phyloP scores from a whole-genome alignment of 2,797 vertebrate genomes.

The Xerus rutilus region DNA sequence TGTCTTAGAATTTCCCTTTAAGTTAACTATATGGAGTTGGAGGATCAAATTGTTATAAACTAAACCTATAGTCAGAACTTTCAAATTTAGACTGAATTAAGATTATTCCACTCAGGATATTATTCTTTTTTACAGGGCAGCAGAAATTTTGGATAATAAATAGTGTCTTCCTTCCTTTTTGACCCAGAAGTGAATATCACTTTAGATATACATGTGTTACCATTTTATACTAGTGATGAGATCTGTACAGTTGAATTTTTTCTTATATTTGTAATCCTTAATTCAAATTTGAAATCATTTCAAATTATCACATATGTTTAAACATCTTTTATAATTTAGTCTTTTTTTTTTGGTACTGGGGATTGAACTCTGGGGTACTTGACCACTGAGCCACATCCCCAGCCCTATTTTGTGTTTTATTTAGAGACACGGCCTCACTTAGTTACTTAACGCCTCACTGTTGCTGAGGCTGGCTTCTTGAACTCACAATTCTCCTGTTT shows the following conservation, averaged over 20 bases:
- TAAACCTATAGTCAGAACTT: neutral
- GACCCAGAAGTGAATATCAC: neutral
- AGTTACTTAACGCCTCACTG: too few relatives aligned
- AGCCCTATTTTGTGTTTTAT: too few relatives aligned
- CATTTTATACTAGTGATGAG: neutral
- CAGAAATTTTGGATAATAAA: neutral
- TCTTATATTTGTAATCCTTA: slow-evolving; percentile 1
- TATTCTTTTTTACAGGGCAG: neutral
- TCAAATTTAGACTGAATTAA: slow-evolving; percentile 12
- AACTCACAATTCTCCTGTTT: too few relatives aligned
- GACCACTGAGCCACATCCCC: too few relatives aligned
- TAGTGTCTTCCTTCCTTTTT: neutral
- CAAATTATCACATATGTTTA: neutral
- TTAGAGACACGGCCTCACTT: too few relatives aligned
- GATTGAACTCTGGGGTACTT: too few relatives aligned
- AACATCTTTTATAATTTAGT: neutral
- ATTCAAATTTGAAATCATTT: slow-evolving; percentile 14
- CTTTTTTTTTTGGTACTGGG: too few relatives aligned
- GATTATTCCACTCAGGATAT: neutral
- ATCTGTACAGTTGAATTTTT: neutral
- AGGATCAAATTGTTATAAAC: slow-evolving; percentile 37
- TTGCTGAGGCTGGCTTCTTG: too few relatives aligned
- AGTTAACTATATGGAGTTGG: neutral
- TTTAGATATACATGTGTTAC: neutral
- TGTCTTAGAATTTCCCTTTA: neutral